Evolutionary conservation across 2,888 invertebrate genomes (phyloP).

Genomic region (Hoplodrina blanda): DNA sequence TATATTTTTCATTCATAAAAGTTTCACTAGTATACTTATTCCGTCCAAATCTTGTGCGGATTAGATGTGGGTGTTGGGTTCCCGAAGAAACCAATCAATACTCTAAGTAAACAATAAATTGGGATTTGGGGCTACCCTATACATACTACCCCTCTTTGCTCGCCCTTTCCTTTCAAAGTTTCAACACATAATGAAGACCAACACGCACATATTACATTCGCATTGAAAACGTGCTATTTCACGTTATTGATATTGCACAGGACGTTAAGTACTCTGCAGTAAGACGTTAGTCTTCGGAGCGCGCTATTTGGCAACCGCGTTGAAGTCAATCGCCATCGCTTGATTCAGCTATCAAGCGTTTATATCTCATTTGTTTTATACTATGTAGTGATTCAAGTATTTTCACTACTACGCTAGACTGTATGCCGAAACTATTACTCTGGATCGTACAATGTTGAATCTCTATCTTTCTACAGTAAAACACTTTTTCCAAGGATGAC

Average conservation of each 20-base stretch:
- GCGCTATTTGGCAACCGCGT: slow-evolving; percentile 38
- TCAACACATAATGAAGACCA: slow-evolving; percentile 32
- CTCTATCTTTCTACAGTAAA: not conserved
- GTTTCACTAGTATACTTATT: not conserved
- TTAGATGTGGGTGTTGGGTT: slow-evolving; percentile 8
- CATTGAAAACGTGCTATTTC: slow-evolving; percentile 30
- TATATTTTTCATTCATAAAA: slow-evolving; percentile 20
- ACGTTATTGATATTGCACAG: slow-evolving; percentile 40
- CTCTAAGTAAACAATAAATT: slow-evolving; percentile 32
- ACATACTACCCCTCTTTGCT: slow-evolving; percentile 33
- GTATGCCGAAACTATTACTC: not conserved
- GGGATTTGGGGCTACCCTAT: slow-evolving; percentile 35
- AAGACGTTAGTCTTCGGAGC: slow-evolving; percentile 18
- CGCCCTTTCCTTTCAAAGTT: slow-evolving; percentile 45
- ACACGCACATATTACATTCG: slow-evolving; percentile 19
- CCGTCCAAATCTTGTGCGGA: slow-evolving; percentile 23
- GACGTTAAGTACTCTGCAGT: slow-evolving; percentile 11
- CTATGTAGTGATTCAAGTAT: too few species aligned
- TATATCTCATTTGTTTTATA: slow-evolving; percentile 37
- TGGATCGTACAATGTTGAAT: not conserved
- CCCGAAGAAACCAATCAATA: slow-evolving; percentile 30
- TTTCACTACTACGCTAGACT: slow-evolving; percentile 1
- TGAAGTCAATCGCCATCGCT: slow-evolving; percentile 40
- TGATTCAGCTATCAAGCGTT: slow-evolving; percentile 32
- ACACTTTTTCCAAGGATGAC: too few species aligned